Evolutionary conservation across 1,140 invertebrate genomes (phyloP), one percentile per base, ranked within the genome.

Genomic region (Euglossa dilemma): DNA sequence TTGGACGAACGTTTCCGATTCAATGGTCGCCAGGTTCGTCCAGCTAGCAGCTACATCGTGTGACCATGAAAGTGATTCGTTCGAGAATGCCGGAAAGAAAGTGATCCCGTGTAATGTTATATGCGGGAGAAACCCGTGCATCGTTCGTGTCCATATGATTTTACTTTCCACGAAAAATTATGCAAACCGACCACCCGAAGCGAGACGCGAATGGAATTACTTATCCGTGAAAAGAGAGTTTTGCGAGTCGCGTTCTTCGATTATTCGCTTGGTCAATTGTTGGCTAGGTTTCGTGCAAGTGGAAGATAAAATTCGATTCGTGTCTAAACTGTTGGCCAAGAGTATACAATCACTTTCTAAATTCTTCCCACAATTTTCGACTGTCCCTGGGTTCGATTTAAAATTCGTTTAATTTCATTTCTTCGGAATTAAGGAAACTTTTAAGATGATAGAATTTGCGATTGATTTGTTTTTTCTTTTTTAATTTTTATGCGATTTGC

Each of bases 101-200:
- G 80, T 76, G 80, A 76, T 82, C 73, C 47, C 14, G 43, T 57
- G 80, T 82, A 82, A 82, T 56, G 36, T 59, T 69, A 76, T 56
- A 82, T 45, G 59, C 80, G 73, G 63, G 80, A 67, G 80, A 82
- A 82, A 82, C 71, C 12, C n/a, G 43, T 28, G 63, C 71, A 56
- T 57, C 72, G 80, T 45, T 47, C 73, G 43, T 23, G 23, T 52
- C 79, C 71, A 25, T 56, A 66, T 50, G 80, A 81, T 82, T 82
- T 75, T 75, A 75, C 80, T 82, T 82, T 82, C 80, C n/a, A 76
- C 25, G 73, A 82, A 82, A 82, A 82, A 82, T 82, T 82, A 82
- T 76, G 80, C 73, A 67, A 76, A 57, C n/a, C 63, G n/a, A 25
- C n/a, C 43, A n/a, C 16, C 47, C 28, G 18, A 47, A 52, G 57